Percentiles rank a stretch among this genome's conserved stretches.
These are phyloP conservation scores for Sussaba pulchella DNA, from an alignment of 2,888 invertebrate species.

Conservation along the genomic window DNA sequence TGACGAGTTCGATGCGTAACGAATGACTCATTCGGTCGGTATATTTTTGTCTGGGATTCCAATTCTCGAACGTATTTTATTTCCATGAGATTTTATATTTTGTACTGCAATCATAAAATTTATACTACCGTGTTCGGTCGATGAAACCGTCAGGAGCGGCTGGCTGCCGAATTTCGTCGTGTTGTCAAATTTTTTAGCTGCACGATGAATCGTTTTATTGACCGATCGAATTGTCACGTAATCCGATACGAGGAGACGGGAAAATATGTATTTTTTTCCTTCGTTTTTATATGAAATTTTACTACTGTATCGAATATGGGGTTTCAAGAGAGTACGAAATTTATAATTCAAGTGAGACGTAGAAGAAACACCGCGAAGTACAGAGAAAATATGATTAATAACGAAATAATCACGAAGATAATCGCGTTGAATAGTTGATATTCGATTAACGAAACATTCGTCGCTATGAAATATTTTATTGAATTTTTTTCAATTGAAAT, in stretches of 20 bases:
- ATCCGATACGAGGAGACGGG: no score
- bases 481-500: no score
- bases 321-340: no score
- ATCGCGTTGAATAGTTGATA: background rate
- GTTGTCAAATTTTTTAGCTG: no score
- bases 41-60: conserved; percentile 44
- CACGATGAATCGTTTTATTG: conserved; percentile 7
- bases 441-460: conserved; percentile 10
- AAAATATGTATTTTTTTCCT: no score
- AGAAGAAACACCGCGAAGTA: background rate
- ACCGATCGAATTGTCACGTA: background rate
- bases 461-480: background rate
- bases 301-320: no score
- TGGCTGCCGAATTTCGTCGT: conserved; percentile 19
- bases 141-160: conserved; percentile 23
- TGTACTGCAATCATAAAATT: conserved; percentile 58
- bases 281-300: no score
- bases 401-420: no score
- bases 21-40: conserved; percentile 56
- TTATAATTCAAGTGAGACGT: no score
- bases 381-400: background rate
- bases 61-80: conserved; percentile 54
- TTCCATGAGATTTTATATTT: conserved; percentile 40
- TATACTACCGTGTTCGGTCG: conserved; percentile 56
- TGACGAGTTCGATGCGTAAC: conserved; percentile 54